Conservation (phyloP, 2,888 invertebrate species). For the Octonoba sinensis region DNA sequence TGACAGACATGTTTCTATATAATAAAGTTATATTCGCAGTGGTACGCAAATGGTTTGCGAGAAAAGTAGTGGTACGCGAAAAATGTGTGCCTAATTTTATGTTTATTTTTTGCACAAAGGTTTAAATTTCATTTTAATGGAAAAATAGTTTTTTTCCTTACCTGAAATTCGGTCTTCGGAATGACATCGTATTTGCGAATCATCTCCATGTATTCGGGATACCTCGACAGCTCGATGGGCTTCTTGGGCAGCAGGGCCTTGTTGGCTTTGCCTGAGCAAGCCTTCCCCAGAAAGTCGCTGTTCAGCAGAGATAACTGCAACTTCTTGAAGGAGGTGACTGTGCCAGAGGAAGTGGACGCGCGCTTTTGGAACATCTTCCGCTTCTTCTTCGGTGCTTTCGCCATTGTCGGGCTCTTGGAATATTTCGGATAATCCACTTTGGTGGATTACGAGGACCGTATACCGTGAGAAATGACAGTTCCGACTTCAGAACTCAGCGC, state of each 20-base stretch:
- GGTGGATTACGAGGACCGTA: neutral
- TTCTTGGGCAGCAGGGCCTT: constrained; percentile 77
- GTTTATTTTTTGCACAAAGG: too few relatives aligned
- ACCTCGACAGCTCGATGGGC: constrained; percentile 84
- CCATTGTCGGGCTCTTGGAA: constrained; percentile 24
- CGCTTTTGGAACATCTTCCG: constrained; percentile 38
- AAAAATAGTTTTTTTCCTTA: constrained; percentile 72
- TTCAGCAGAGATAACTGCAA: constrained; percentile 66
- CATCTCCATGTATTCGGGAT: constrained; percentile 87
- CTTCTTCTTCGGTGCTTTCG: constrained; percentile 45
- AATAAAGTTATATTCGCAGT: too few relatives aligned
- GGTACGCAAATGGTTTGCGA: too few relatives aligned
- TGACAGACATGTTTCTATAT: too few relatives aligned
- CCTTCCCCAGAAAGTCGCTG: constrained; percentile 64
- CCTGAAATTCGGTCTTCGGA: constrained; percentile 91
- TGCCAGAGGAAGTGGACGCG: constrained; percentile 48
- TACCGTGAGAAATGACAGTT: too few relatives aligned
- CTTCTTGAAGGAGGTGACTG: constrained; percentile 64
- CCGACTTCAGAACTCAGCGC: too few relatives aligned
- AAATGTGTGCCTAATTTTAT: too few relatives aligned
- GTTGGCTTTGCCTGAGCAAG: constrained; percentile 56
- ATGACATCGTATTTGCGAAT: constrained; percentile 89
- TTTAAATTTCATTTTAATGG: too few relatives aligned
- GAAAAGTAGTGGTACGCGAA: too few relatives aligned
- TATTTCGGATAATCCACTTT: constrained; percentile 47